phyloP scores from a whole-genome alignment of 2,113 vertebrate species.

The Mormoops blainvillei region DNA sequence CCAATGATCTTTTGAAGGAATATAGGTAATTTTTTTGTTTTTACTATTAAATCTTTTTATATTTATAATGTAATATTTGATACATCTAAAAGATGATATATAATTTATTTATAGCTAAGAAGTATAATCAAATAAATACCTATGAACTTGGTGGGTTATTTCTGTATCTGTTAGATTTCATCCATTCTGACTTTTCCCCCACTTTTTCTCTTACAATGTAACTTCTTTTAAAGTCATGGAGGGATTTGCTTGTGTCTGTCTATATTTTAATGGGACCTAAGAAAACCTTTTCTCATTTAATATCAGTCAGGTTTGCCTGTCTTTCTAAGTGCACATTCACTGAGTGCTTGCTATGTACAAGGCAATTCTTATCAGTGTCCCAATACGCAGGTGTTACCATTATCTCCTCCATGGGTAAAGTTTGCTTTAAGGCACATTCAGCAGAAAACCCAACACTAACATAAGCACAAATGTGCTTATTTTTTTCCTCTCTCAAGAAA shows the following conservation, averaged over 20 bases:
- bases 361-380: not conserved
- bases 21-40: not conserved
- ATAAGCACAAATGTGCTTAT: not conserved
- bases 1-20: not conserved
- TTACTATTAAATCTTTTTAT: not conserved
- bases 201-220: not conserved
- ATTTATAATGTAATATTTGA: not conserved
- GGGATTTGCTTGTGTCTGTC: not conserved
- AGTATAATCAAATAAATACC: not conserved
- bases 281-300: not conserved
- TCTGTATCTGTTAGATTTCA: not conserved
- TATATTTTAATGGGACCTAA: not conserved
- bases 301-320: not conserved
- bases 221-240: not conserved
- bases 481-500: constrained; percentile 1
- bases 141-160: not conserved
- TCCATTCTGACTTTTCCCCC: not conserved
- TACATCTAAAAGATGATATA: not conserved
- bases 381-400: not conserved
- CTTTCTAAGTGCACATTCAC: not conserved
- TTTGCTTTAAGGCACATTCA: not conserved
- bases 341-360: not conserved
- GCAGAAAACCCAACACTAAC: not conserved
- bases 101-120: not conserved
- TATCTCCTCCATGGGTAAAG: not conserved